phyloP scores from a whole-genome alignment of 2,888 invertebrate genomes.

The Lissonota sp. region DNA sequence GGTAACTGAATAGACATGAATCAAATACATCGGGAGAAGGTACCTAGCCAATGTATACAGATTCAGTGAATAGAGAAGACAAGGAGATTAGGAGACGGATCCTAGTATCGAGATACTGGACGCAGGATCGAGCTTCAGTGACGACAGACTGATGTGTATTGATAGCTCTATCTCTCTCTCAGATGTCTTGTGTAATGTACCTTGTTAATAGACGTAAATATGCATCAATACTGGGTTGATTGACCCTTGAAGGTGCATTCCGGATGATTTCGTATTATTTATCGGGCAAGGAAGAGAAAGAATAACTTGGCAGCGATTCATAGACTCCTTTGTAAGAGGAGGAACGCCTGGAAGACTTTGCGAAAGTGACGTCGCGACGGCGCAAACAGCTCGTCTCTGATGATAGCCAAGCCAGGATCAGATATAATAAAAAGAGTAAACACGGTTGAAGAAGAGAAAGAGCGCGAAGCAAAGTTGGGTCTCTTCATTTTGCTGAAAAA shows the following conservation, averaged over 20 bases:
- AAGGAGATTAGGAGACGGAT: conserved; percentile 20
- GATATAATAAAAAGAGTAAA: conserved; percentile 56
- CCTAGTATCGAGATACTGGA: not conserved
- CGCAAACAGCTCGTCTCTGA: conserved; percentile 29
- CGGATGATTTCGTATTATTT: not conserved
- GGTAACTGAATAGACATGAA: conserved; percentile 57
- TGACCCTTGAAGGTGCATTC: conserved; percentile 6
- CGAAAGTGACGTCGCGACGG: conserved; percentile 47
- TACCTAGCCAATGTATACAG: conserved; percentile 52
- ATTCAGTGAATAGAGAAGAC: conserved; percentile 51
- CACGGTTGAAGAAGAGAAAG: conserved; percentile 23
- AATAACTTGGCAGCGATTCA: conserved; percentile 51
- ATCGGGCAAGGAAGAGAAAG: not conserved
- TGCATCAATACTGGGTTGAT: conserved; percentile 10
- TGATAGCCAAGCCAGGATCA: conserved; percentile 33
- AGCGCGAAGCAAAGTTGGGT: conserved; percentile 25
- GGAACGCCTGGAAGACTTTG: conserved; percentile 29
- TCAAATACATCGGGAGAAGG: conserved; percentile 42
- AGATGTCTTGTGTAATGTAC: conserved; percentile 21
- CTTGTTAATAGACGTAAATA: conserved; percentile 1
- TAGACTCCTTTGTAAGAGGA: conserved; percentile 36
- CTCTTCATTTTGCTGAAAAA: conserved; percentile 54
- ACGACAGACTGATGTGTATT: conserved; percentile 48
- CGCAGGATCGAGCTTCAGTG: not conserved
- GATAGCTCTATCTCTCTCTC: conserved; percentile 49